Evolutionary conservation across 2,797 vertebrate species (phyloP), one percentile per base, ranked within the genome.

Genomic region (Rhyacichthys aspro): DNA sequence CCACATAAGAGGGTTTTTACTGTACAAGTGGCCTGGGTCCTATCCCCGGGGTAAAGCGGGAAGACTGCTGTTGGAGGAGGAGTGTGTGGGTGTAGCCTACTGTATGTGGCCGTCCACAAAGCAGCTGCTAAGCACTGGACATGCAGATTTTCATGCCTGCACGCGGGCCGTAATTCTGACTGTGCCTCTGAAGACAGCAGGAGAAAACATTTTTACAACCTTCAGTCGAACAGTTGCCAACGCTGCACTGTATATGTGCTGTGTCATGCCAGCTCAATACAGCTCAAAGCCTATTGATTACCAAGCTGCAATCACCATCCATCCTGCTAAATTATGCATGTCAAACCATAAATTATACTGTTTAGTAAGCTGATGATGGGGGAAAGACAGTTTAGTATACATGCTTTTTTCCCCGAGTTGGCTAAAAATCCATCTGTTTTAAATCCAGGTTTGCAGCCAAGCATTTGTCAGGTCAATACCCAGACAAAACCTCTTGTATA

Each of bases 1-100:
- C 86, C 90, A 91, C 88, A 90, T 90, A 54, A 79, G 74, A 87
- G 79, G 68, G 60, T 70, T 81, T 86, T 86, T 86, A 90, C 88
- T 86, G 87, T 88, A 90, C 81, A 59, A 86, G 70, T 70, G 72
- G 74, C 85, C 71, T 82, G 77, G 85, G 82, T 90, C 78, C 88
- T 58, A 79, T 84, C 83, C 84, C 75, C 14, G 9, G 69, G 75
- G 71, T 72, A 64, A 75, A 70, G 82, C 48, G 67, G 78, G 77
- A 77, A 65, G 79, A 74, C 81, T 55, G 45, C 55, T 53, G 79
- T 60, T 52, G 72, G 63, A 53, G 47, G 68, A 71, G 17, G 48
- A 68, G 45, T 9, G 14, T 38, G 64, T 60, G 74, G 71, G 72
- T 66, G 83, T 66, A 68, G 57, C 57, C 59, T 55, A 61, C 58